Conservation (phyloP, 2,113 vertebrate genomes). For the Scatophagus argus region DNA sequence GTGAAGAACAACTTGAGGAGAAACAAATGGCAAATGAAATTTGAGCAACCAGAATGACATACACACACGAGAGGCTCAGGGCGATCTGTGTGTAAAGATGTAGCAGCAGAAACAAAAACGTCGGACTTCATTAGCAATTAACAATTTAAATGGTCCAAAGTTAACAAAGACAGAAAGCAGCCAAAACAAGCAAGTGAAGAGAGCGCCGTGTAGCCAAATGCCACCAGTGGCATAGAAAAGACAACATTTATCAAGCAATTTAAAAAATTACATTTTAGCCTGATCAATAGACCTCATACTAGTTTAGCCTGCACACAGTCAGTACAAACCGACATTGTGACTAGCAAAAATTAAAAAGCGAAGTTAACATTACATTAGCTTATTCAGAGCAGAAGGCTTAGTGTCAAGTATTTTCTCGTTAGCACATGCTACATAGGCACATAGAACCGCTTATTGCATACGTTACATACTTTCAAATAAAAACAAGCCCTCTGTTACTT, state of each 20-base stretch:
- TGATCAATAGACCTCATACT: background rate
- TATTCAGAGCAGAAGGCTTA: background rate
- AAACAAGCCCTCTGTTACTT: background rate
- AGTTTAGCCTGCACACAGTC: background rate
- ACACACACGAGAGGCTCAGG: background rate
- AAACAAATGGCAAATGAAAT: background rate
- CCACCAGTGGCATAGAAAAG: background rate
- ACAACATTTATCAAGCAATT: background rate
- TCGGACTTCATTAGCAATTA: background rate
- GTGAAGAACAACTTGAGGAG: slow-evolving; percentile 28
- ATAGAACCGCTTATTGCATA: background rate
- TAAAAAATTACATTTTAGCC: background rate
- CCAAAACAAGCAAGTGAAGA: background rate
- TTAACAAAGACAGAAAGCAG: background rate
- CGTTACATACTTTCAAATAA: slow-evolving; percentile 26
- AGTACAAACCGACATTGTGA: background rate
- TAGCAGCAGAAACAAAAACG: background rate
- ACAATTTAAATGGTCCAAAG: background rate
- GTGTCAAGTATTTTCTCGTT: background rate
- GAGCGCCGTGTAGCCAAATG: background rate
- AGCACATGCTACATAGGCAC: slow-evolving; percentile 3
- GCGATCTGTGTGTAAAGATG: background rate
- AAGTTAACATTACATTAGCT: background rate
- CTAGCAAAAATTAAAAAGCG: background rate
- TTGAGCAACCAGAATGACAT: slow-evolving; percentile 4